phyloP scores from a whole-genome alignment of 2,888 invertebrate genomes.

The Tanytarsus gracilentus region DNA sequence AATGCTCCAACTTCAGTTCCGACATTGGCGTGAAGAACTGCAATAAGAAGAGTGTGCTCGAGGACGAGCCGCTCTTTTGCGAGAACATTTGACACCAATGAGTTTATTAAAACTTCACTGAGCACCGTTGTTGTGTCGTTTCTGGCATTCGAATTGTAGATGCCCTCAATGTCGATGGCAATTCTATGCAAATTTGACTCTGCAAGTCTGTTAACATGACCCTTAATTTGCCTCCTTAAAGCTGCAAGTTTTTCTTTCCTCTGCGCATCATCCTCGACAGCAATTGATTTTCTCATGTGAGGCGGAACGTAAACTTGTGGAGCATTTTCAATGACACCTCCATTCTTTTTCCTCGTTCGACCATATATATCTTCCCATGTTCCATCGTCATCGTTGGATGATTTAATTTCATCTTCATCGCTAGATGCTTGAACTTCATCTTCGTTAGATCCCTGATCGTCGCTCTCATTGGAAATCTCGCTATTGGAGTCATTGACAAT shows the following conservation, averaged over 20 bases:
- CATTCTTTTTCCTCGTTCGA: constrained; percentile 67
- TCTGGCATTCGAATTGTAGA: constrained; percentile 73
- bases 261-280: constrained; percentile 38
- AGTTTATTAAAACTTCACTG: constrained; percentile 58
- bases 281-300: constrained; percentile 52
- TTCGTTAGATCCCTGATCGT: constrained; percentile 30
- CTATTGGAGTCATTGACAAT: constrained; percentile 22
- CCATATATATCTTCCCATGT: constrained; percentile 92
- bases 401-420: constrained; percentile 21
- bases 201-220: constrained; percentile 72
- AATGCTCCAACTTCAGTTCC: constrained; percentile 88
- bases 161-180: constrained; percentile 62
- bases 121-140: constrained; percentile 73
- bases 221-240: constrained; percentile 76
- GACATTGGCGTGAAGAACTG: constrained; percentile 80
- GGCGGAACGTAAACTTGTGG: constrained; percentile 72
- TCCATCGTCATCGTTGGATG: constrained; percentile 33
- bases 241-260: constrained; percentile 52
- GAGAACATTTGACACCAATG: constrained; percentile 51
- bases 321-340: constrained; percentile 60
- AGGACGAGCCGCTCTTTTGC: constrained; percentile 68
- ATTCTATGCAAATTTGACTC: constrained; percentile 84
- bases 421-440: constrained; percentile 31
- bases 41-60: constrained; percentile 75
- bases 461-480: constrained; percentile 30